Percentiles rank a stretch among this genome's conserved stretches.
These are phyloP conservation scores for Gavialis gangeticus DNA, from an alignment of 2,113 vertebrate species.

Conservation along the genomic window DNA sequence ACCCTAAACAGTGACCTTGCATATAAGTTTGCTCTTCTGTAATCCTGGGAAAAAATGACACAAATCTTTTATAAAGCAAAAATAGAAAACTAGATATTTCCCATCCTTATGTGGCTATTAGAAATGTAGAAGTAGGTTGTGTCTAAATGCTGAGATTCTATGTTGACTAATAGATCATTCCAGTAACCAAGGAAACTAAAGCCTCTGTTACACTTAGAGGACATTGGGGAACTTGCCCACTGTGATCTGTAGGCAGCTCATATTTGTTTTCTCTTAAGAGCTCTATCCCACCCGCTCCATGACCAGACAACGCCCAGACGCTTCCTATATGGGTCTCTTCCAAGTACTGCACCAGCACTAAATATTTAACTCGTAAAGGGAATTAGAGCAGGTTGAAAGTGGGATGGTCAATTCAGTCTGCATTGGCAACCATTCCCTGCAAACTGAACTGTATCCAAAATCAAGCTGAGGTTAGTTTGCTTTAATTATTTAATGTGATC, in stretches of 20 bases:
- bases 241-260: conserved; percentile 56
- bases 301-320: conserved; percentile 56
- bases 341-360: conserved; percentile 33
- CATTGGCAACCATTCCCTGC: conserved; percentile 52
- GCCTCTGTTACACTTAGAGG: conserved; percentile 36
- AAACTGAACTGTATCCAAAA: conserved; percentile 55
- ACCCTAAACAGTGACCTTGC: neutral
- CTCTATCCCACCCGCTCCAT: conserved; percentile 55
- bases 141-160: conserved; percentile 27
- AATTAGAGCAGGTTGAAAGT: conserved; percentile 56
- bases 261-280: conserved; percentile 61
- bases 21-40: neutral
- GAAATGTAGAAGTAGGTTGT: conserved; percentile 16
- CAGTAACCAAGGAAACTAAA: conserved; percentile 64
- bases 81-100: neutral
- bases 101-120: neutral
- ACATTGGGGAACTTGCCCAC: conserved; percentile 49
- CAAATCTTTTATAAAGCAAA: neutral
- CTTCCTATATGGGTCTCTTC: conserved; percentile 70
- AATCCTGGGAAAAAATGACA: neutral
- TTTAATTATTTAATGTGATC: conserved; percentile 19
- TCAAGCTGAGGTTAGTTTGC: neutral
- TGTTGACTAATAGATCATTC: conserved; percentile 46
- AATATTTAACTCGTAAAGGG: conserved; percentile 69
- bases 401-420: conserved; percentile 27